Base-by-base conservation (phyloP, 2,888 invertebrate species). In the Melieria picta region DNA sequence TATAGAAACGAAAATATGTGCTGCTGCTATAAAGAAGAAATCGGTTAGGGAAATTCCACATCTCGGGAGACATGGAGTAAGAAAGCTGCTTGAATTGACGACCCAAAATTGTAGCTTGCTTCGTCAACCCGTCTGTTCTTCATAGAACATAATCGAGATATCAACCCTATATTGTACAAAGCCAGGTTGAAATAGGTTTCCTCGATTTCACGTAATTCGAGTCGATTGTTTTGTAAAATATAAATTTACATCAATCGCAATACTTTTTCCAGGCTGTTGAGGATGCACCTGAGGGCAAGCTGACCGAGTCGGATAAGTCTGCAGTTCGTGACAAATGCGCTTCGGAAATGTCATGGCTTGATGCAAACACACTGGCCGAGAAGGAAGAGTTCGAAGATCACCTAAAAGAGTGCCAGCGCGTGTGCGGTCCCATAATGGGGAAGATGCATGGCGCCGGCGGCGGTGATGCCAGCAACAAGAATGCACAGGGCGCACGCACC, bases 341-440 rank as follows among this genome's bases (percentile, higher is more conserved):
- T 42, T 90, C 91, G 11, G 91, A 93, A 71, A 88, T 95, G 71
- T 87, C 89, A 10, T 97, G 96, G 96, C 87, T 97, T 52, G 97
- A 97, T 79, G 86, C 88, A 42, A 95, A 96, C 82, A 90, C 91
- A 1, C 87, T 94, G 60, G 96, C 95, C 6, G 92, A 93, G 66
- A 92, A 92, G 79, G 91, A 91, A 7, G 95, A 95, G 78, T 91
- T 92, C 77, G 94, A 95, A 66, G 90, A 92, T 77, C 93, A 92
- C 80, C 86, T 95, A 78, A 92, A 93, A 81, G 91, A 93, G 65
- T 88, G 93, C 30, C 94, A 95, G 83, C 89, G 89, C 16, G 90
- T 92, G 16, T 94, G 94, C 81, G 90, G 91, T 65, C 94, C 95
- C 0, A 89, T 94, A 58, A 95, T 96, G 92, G 90, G 93, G 83